Evolutionary conservation across 2,797 vertebrate genomes (phyloP).

Genomic region (Octomys mimax): DNA sequence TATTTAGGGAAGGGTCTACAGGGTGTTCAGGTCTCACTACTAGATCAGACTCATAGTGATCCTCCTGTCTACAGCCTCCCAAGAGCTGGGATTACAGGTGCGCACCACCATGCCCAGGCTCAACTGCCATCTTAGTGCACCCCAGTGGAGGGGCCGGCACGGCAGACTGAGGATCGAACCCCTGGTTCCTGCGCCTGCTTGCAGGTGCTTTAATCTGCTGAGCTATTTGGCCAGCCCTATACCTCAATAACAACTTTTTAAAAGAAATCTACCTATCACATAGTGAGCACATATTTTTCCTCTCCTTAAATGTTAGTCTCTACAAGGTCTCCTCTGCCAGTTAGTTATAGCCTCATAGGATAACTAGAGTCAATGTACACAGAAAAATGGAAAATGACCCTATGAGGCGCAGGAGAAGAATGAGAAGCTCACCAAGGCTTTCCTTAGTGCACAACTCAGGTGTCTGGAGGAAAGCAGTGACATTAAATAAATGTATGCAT

Average conservation of each 20-base stretch:
- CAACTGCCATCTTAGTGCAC: no score
- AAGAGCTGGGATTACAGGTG: no score
- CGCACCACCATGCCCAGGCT: no score
- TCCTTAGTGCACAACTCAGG: not conserved
- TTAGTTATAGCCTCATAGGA: not conserved
- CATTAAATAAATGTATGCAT: not conserved
- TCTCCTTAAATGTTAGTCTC: not conserved
- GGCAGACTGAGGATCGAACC: no score
- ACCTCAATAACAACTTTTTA: not conserved
- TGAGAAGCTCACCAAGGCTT: not conserved
- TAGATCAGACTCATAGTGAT: no score
- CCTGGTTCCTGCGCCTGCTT: no score
- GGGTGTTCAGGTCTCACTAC: no score
- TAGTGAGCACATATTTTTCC: not conserved
- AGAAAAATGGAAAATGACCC: not conserved
- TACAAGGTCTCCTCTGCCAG: not conserved
- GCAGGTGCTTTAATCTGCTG: no score
- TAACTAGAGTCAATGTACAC: accelerated
- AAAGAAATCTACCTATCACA: not conserved
- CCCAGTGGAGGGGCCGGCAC: no score
- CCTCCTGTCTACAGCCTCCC: no score
- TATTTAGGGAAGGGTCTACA: no score
- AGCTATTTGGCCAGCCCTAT: not conserved
- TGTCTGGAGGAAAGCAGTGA: not conserved
- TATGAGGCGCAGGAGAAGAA: not conserved